Evolutionary conservation across 2,797 vertebrate species (phyloP), one percentile per base, ranked within the genome.

Genomic region (Dromococcyx pavoninus): DNA sequence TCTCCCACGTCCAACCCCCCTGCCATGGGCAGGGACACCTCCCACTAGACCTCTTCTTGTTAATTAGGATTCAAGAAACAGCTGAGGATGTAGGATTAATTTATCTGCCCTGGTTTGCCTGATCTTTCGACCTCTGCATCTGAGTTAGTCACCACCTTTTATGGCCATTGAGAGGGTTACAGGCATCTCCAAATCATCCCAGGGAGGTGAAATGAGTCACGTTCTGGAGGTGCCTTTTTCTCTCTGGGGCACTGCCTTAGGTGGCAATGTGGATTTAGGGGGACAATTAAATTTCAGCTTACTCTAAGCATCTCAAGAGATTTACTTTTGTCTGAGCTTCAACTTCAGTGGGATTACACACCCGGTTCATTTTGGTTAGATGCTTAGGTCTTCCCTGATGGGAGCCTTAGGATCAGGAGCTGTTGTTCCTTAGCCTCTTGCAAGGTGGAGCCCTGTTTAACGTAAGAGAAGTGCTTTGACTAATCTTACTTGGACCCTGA

Each of bases 271-370:
- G 0, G 22, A 35, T 85, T 75, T 50, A 15, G 35, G 46, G 39
- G 51, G 13, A 14, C 22, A 73, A 23, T 76, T 72, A 62, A 30
- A 39, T 66, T 72, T 53, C 60, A 37, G 6, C 33, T 76, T 33
- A 12, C 17, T 65, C 56, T 41, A 24, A 53, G 51, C n/a, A 23
- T 57, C 41, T 58, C 28, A 14, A 37, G n/a, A 66, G 37, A 13
- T 11, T 30, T 39, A 2, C 2, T 24, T 72, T 58, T 58, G 39
- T 50, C 17, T 37, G 32, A 71, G 17, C 28, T 24, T 25, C 0
- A 2, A 24, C 41, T 72, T 60, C 30, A 11, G 28, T 18, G 48
- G 54, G 33, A 50, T 66, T 21, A 18, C 18, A 10, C 0, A 0
- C 9, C 35, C 12, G 60, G 32, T 33, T 72, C 51, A 6, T 37